A percentile compares a stretch with the other conserved stretches of the same genome.
Evolutionary conservation across 2,113 vertebrate species (phyloP).

Genomic region (Apus apus): DNA sequence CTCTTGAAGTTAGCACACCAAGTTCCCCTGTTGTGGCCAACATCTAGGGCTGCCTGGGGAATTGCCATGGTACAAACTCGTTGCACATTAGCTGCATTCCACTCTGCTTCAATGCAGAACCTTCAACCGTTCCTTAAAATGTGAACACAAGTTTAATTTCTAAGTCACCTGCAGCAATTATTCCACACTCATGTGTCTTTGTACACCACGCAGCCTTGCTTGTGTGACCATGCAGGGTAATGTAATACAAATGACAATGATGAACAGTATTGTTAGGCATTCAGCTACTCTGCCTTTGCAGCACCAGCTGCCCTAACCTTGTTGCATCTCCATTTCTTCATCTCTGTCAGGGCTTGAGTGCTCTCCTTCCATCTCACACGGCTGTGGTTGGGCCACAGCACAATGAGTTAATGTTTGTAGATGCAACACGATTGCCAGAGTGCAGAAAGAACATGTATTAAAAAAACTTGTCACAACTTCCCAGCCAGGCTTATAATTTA

Average conservation of each 20-base stretch:
- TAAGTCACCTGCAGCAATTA: neutral
- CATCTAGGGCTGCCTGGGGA: too few species aligned
- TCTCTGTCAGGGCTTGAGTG: neutral
- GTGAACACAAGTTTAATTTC: too few species aligned
- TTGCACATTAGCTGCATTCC: too few species aligned
- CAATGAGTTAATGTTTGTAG: neutral
- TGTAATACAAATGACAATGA: neutral
- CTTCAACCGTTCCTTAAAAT: too few species aligned
- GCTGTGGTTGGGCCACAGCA: neutral
- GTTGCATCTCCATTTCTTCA: neutral
- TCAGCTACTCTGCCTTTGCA: neutral
- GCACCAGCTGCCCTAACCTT: neutral
- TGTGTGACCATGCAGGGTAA: neutral
- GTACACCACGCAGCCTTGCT: neutral
- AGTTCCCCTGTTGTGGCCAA: too few species aligned
- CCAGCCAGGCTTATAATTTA: neutral
- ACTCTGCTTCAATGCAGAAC: too few species aligned
- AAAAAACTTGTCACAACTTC: neutral
- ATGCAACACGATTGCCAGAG: neutral
- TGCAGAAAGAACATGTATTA: neutral
- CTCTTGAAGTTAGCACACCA: too few species aligned
- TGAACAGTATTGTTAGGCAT: neutral
- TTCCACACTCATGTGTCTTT: neutral
- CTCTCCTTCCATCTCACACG: accelerated
- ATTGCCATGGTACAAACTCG: too few species aligned